Base-by-base conservation (phyloP, 2,888 invertebrate genomes). In the Mythimna impura region DNA sequence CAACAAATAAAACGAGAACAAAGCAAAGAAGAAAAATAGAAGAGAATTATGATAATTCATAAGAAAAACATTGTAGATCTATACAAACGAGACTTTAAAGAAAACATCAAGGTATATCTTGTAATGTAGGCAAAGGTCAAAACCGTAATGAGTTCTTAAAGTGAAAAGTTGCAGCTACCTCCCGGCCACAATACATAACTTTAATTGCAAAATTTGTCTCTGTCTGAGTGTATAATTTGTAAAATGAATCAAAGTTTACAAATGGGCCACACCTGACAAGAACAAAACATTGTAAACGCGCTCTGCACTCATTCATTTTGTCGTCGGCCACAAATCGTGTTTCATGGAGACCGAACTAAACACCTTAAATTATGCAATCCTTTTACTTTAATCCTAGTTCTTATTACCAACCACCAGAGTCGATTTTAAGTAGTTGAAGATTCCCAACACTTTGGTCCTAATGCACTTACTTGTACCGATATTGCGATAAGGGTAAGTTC, bases 291-390 rank as follows among this genome's bases (percentile, higher is more conserved):
- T 76, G 87, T 87, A 82, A 89, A 88, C 84, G 86, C 81, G 87
- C 83, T 87, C 88, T 88, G 91, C 89, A 87, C 87, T 89, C 89
- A 89, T 92, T 89, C 92, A 92, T 92, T 91, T 89, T 81, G 88
- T 90, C 89, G 86, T 88, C 86, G 76, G 85, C 87, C 86, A 86
- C 87, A 87, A 88, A 86, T 88, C 87, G 90, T 92, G 90, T 89
- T 90, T 93, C 88, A 91, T 69, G 73, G 73, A 68, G 78, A 62
- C 76, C 73, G 86, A 81, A 69, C 80, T 85, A 84, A 86, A 87
- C 84, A 78, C 78, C 81, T 80, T 83, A 81, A 80, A 83, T 86
- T 84, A 84, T 85, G 69, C 81, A 74, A 81, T 72, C 54, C 4
- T 64, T 66, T 67, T 62, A 65, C 36, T 60, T 54, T 50, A 62